phyloP scores from a whole-genome alignment of 2,888 invertebrate species.

The Hemithea aestivaria region DNA sequence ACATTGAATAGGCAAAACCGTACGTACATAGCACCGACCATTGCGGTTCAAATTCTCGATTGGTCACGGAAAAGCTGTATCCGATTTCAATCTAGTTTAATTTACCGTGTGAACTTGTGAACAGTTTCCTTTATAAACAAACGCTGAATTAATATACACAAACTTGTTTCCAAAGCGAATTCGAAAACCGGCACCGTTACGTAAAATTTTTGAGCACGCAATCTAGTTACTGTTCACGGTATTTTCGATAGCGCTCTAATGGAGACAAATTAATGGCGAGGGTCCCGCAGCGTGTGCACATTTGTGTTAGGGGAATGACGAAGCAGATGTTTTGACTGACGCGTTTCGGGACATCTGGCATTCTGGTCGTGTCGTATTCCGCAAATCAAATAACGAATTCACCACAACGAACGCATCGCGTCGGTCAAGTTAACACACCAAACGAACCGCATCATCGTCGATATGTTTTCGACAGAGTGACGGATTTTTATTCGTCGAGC shows the following conservation, averaged over 20 bases:
- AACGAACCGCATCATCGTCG: constrained; percentile 16
- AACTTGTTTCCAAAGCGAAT: constrained; percentile 30
- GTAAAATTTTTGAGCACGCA: constrained; percentile 28
- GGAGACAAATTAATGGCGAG: constrained; percentile 45
- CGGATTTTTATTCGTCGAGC: constrained; percentile 22
- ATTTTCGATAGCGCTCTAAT: constrained; percentile 39
- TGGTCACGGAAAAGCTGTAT: constrained; percentile 41
- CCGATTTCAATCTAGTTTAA: constrained; percentile 36
- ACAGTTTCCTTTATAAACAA: constrained; percentile 33
- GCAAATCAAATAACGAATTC: constrained; percentile 23
- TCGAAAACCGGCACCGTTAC: constrained; percentile 17
- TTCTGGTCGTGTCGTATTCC: constrained; percentile 30
- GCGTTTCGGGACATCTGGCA: constrained; percentile 35
- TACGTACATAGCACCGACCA: constrained; percentile 28
- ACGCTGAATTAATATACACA: constrained; percentile 15
- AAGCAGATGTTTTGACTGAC: constrained; percentile 49
- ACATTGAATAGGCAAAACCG: constrained; percentile 30
- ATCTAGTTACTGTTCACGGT: constrained; percentile 13
- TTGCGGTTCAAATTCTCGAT: constrained; percentile 36
- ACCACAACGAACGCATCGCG: constrained; percentile 18
- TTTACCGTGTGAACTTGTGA: constrained; percentile 46
- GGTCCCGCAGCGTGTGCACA: constrained; percentile 26
- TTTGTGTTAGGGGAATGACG: constrained; percentile 39
- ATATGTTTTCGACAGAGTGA: constrained; percentile 19
- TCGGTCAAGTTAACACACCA: constrained; percentile 7